Conservation (phyloP, 2,888 invertebrate genomes). For the Fabriciana adippe region DNA sequence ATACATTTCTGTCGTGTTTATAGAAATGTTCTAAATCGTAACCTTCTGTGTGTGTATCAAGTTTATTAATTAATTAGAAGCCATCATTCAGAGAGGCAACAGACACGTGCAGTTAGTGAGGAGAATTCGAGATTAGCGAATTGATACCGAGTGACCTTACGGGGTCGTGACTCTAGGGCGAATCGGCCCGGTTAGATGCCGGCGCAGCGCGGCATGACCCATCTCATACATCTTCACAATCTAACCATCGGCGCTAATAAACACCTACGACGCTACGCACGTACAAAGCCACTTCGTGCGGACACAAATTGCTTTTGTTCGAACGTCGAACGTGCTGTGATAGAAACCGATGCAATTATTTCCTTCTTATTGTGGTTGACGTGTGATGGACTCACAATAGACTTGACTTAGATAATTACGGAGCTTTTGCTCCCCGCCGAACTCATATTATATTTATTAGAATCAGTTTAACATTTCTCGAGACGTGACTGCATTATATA, state of each 20-base stretch:
- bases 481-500: slow-evolving; percentile 9
- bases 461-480: background rate
- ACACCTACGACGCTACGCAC: slow-evolving; percentile 76
- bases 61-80: slow-evolving; percentile 55
- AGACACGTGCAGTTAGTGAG: slow-evolving; percentile 57
- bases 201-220: slow-evolving; percentile 35
- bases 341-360: slow-evolving; percentile 58
- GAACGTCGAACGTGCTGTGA: slow-evolving; percentile 65
- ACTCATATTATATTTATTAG: slow-evolving; percentile 19
- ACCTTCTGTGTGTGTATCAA: background rate
- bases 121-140: slow-evolving; percentile 65
- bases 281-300: slow-evolving; percentile 73
- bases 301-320: slow-evolving; percentile 81
- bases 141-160: slow-evolving; percentile 66
- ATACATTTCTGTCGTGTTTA: slow-evolving; percentile 24
- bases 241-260: slow-evolving; percentile 67
- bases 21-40: slow-evolving; percentile 13
- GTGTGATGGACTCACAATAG: slow-evolving; percentile 66
- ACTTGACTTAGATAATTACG: slow-evolving; percentile 44
- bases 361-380: slow-evolving; percentile 56
- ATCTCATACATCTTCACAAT: slow-evolving; percentile 43
- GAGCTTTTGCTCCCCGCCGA: slow-evolving; percentile 32
- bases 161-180: slow-evolving; percentile 54
- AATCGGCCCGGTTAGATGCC: slow-evolving; percentile 38
- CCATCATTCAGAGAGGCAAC: slow-evolving; percentile 48